Conservation (phyloP, 2,888 invertebrate genomes). For the Lycia hirtaria region DNA sequence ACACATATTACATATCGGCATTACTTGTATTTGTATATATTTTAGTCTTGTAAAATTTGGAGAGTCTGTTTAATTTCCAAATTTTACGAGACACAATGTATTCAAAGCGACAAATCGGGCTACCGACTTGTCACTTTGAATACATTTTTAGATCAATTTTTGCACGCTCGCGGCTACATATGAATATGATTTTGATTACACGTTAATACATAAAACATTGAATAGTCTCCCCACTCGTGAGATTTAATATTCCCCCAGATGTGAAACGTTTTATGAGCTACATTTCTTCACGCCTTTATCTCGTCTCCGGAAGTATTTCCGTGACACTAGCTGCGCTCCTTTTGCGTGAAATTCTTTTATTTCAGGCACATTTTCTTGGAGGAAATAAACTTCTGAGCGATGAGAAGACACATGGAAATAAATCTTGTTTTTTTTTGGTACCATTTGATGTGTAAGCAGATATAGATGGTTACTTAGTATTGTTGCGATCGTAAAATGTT, state of each 20-base stretch:
- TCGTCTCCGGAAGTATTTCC: conserved; percentile 26
- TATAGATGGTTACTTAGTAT: conserved; percentile 6
- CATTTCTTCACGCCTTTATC: conserved; percentile 28
- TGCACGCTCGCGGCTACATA: not conserved
- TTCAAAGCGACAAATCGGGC: too few species aligned
- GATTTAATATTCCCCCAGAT: conserved; percentile 26
- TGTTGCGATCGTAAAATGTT: not conserved
- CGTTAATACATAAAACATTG: conserved; percentile 17
- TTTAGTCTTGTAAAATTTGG: too few species aligned
- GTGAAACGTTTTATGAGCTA: conserved; percentile 30
- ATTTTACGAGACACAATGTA: too few species aligned
- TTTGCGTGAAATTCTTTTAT: conserved; percentile 31
- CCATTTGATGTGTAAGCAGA: conserved; percentile 8
- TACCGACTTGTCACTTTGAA: not conserved
- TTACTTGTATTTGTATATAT: too few species aligned
- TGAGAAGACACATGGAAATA: conserved; percentile 10
- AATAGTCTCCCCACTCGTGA: conserved; percentile 5
- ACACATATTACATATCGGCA: too few species aligned
- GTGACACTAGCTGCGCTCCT: conserved; percentile 16
- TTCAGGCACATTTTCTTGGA: conserved; percentile 21
- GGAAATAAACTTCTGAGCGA: conserved; percentile 21
- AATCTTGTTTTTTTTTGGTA: conserved; percentile 20
- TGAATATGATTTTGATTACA: conserved; percentile 10
- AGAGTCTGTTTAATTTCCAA: too few species aligned
- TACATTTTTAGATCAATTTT: not conserved